Percentiles rank a stretch among this genome's conserved stretches.
These are phyloP conservation scores for Stegophylla sp. DNA, from an alignment of 2,888 invertebrate genomes.

Conservation along the genomic window DNA sequence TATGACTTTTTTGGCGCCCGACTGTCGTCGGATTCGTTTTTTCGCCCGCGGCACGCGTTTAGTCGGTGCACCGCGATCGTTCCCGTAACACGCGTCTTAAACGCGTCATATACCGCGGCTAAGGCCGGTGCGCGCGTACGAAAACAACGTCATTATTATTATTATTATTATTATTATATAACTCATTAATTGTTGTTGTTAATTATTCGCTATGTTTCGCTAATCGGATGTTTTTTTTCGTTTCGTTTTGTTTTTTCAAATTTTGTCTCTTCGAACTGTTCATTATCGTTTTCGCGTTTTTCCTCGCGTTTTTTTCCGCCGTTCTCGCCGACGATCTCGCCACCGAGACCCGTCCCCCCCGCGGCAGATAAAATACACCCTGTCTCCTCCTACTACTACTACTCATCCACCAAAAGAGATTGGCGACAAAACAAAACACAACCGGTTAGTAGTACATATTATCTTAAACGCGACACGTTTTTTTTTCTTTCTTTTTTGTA, in stretches of 20 bases:
- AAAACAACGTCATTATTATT: neutral
- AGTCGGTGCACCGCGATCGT: slow-evolving; percentile 45
- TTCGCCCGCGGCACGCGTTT: slow-evolving; percentile 49
- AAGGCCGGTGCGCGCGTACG: neutral
- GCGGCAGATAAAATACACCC: too few relatives aligned
- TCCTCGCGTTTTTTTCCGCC: neutral
- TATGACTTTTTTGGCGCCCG: slow-evolving; percentile 52
- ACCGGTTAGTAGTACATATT: too few relatives aligned
- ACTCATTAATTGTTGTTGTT: too few relatives aligned
- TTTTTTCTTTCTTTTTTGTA: too few relatives aligned
- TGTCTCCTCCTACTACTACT: too few relatives aligned
- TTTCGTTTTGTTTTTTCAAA: neutral
- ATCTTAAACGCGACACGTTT: too few relatives aligned
- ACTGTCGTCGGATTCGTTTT: slow-evolving; percentile 49
- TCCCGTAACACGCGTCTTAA: slow-evolving; percentile 34
- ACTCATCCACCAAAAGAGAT: too few relatives aligned
- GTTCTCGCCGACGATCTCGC: neutral
- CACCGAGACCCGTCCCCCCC: too few relatives aligned
- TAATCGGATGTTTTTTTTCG: neutral
- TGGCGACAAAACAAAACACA: too few relatives aligned
- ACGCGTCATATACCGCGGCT: too few relatives aligned
- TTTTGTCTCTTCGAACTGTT: neutral
- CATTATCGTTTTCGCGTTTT: neutral
- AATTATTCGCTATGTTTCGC: neutral
- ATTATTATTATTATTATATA: too few relatives aligned